A percentile compares a stretch with the other conserved stretches of the same genome.
These are phyloP conservation scores for Mesitornis unicolor DNA, from an alignment of 2,113 vertebrate species.

Conservation along the genomic window DNA sequence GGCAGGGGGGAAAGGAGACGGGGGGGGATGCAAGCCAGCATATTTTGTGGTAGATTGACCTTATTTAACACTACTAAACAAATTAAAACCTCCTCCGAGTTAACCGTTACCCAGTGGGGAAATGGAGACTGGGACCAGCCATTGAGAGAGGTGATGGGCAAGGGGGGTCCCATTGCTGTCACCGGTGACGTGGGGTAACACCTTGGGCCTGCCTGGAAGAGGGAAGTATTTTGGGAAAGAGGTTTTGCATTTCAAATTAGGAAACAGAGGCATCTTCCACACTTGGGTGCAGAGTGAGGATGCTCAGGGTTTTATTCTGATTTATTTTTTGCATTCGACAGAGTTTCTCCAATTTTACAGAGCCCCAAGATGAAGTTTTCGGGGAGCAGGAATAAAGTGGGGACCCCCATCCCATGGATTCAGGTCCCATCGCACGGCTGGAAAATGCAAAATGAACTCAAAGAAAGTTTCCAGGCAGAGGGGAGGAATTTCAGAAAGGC, in stretches of 20 bases:
- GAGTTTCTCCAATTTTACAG: background rate
- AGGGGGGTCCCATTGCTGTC: background rate
- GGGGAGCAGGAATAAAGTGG: background rate
- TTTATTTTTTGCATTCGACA: too few relatives aligned
- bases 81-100: background rate
- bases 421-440: too few relatives aligned
- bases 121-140: fast-evolving
- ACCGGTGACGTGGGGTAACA: fast-evolving
- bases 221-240: fast-evolving
- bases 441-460: background rate
- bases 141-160: fast-evolving
- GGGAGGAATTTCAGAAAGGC: background rate
- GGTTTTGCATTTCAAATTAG: background rate
- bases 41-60: conserved; percentile 14
- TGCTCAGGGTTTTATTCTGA: fast-evolving
- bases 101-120: background rate
- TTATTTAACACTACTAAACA: conserved; percentile 6
- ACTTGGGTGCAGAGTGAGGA: background rate
- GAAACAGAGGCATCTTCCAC: background rate
- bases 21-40: background rate
- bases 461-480: background rate
- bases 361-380: background rate
- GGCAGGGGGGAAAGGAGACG: background rate
- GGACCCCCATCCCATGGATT: background rate
- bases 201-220: background rate